These are phyloP conservation scores for Corythornis vintsioides DNA, from an alignment of 2,113 vertebrate genomes.

Conservation along the genomic window DNA sequence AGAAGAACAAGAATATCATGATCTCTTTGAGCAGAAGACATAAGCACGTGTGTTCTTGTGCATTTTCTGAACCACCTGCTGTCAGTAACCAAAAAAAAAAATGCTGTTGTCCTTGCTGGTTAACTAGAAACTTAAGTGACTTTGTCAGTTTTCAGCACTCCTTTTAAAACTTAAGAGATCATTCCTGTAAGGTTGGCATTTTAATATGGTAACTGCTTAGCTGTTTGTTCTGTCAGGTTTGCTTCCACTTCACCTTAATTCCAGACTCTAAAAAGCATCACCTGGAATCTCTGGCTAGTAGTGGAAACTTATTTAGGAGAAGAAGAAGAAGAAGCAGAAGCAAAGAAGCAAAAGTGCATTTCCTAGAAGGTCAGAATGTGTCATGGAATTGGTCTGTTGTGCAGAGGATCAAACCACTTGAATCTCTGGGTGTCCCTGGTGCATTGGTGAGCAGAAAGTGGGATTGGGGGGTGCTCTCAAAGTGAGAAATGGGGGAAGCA, in stretches of 20 bases:
- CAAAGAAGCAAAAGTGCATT: background rate
- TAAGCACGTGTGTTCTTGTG: background rate
- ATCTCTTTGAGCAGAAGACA: conserved; percentile 89
- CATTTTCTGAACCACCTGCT: background rate
- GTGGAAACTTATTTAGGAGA: conserved; percentile 15
- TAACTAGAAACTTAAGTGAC: conserved; percentile 38
- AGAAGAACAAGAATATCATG: conserved; percentile 85
- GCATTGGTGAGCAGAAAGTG: background rate
- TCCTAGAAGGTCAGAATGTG: background rate
- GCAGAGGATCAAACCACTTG: background rate
- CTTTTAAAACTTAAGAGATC: conserved; percentile 19
- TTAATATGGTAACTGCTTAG: conserved; percentile 52
- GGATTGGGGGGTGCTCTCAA: conserved; percentile 1
- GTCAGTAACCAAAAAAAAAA: conserved; percentile 20
- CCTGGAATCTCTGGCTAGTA: conserved; percentile 53
- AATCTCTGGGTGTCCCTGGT: background rate
- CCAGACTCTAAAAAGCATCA: conserved; percentile 57
- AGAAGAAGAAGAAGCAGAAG: background rate
- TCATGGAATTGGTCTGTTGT: background rate
- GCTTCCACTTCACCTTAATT: conserved; percentile 71
- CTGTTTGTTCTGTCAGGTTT: conserved; percentile 54
- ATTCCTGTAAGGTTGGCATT: conserved; percentile 52
- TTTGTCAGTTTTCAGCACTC: conserved; percentile 31
- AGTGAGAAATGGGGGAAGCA: background rate
- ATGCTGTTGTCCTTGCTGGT: conserved; percentile 37